A percentile compares a stretch with the other conserved stretches of the same genome.
phyloP scores from a whole-genome alignment of 2,888 invertebrate species.

The Heteropelma amictum region DNA sequence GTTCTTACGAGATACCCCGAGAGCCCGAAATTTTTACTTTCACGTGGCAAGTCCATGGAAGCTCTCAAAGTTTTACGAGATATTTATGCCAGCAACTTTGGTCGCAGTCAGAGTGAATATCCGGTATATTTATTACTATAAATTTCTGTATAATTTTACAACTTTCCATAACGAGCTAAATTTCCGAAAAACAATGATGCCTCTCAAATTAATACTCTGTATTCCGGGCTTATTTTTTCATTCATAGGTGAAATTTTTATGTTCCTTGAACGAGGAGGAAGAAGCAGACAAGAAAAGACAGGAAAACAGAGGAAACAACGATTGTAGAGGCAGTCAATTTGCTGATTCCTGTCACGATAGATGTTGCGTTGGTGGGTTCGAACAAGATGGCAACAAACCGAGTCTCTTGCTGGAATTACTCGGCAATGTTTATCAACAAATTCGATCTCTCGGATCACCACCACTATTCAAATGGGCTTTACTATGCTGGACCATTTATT shows the following conservation, averaged over 20 bases:
- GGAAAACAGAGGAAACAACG: conserved; percentile 5
- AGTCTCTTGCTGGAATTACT: conserved; percentile 73
- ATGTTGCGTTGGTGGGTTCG: conserved; percentile 5
- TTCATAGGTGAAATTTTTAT: conserved; percentile 39
- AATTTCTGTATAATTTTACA: neutral
- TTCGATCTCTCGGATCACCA: conserved; percentile 80
- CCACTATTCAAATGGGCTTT: conserved; percentile 81
- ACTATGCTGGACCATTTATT: conserved; percentile 82
- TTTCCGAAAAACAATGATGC: no score
- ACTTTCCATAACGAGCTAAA: neutral
- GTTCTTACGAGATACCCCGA: conserved; percentile 84
- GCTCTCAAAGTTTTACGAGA: conserved; percentile 81
- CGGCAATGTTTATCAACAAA: conserved; percentile 80
- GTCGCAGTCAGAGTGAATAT: conserved; percentile 78
- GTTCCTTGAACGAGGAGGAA: conserved; percentile 38
- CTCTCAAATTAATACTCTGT: no score
- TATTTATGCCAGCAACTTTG: conserved; percentile 82
- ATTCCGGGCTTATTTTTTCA: neutral
- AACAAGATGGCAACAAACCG: conserved; percentile 18
- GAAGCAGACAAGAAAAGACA: neutral
- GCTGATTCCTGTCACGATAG: conserved; percentile 11
- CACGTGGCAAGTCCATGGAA: conserved; percentile 81
- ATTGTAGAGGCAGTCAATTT: neutral
- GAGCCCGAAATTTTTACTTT: conserved; percentile 87
- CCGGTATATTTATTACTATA: conserved; percentile 76